A percentile compares a stretch with the other conserved stretches of the same genome.
Conservation (phyloP, 2,113 vertebrate genomes). For the Caretta caretta region DNA sequence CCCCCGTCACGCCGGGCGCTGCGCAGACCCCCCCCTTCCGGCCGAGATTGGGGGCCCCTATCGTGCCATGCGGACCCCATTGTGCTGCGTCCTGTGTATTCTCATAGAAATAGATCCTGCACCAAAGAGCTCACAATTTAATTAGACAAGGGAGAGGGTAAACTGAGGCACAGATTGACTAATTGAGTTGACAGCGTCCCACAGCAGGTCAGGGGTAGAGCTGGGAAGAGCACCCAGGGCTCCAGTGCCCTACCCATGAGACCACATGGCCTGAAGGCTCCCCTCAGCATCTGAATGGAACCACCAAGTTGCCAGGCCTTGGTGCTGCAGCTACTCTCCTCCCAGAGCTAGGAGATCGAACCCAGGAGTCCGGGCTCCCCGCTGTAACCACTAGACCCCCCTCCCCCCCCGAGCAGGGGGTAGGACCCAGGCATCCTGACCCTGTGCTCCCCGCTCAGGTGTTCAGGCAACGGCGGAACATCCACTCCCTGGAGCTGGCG, state of each 20-base stretch:
- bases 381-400: not conserved
- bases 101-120: not conserved
- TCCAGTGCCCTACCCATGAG: not conserved
- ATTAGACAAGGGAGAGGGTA: not conserved
- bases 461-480: slow-evolving; percentile 73
- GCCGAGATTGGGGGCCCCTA: too few species aligned
- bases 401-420: not conserved
- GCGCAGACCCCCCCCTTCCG: too few species aligned
- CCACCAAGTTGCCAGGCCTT: not conserved
- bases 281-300: not conserved
- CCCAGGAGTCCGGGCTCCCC: not conserved
- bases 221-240: not conserved
- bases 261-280: not conserved
- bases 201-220: not conserved
- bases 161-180: not conserved
- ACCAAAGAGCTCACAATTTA: not conserved
- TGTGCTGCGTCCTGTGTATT: not conserved
- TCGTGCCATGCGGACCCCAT: not conserved
- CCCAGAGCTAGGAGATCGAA: not conserved
- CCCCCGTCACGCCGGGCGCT: fast-evolving
- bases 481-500: slow-evolving; percentile 75
- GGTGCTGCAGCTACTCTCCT: not conserved
- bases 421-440: not conserved
- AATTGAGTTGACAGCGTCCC: not conserved
- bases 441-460: slow-evolving; percentile 28